Base-by-base conservation (phyloP, 2,113 vertebrate species). In the Brachypteracias leptosomus region DNA sequence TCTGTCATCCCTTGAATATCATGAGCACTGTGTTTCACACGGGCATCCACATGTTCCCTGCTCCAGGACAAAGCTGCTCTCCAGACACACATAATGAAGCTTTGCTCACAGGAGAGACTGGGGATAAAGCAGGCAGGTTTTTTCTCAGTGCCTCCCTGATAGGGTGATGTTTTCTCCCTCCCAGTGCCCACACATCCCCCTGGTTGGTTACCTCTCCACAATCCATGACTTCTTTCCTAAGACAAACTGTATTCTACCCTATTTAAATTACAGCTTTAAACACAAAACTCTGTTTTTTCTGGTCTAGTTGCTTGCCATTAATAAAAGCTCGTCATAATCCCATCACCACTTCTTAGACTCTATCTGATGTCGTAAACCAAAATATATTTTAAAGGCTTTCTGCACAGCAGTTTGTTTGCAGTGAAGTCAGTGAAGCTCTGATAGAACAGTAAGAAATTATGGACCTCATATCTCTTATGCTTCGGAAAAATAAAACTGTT, bases 401-500 rank as follows among this genome's bases (percentile, higher is more conserved):
- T 22, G 11, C 61, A 81, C 57, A 85, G 70, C 29, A 33, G 35
- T 79, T 86, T 95, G 59, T 80, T 89, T 71, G 54, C 36, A 88
- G 70, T 9, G 3, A 94, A 94, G 78, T 80, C 71, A 83, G 28
- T 31, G 75, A 93, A 89, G 66, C 86, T 89, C 85, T 81, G 40
- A 79, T 10, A 79, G 63, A 90, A 84, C 10, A 91, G 36, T 38
- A 87, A 83, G 44, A 95, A 96, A 75, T 93, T 90, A 93, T 70
- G 26, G 38, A 42, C 57, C 63, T 89, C 44, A 2, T 70, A 88
- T 80, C 67, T 54, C 71, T 55, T 89, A 72, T 55, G 51, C 87
- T 80, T 96, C 75, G 28, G 59, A 79, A 93, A 95, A 66, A 94
- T 55, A 95, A 91, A 95, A 84, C 7, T 62, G 36, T 7, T 92